Evolutionary conservation across 2,113 vertebrate species (phyloP), one percentile per base, ranked within the genome.

Genomic region (Pangasianodon hypophthalmus): DNA sequence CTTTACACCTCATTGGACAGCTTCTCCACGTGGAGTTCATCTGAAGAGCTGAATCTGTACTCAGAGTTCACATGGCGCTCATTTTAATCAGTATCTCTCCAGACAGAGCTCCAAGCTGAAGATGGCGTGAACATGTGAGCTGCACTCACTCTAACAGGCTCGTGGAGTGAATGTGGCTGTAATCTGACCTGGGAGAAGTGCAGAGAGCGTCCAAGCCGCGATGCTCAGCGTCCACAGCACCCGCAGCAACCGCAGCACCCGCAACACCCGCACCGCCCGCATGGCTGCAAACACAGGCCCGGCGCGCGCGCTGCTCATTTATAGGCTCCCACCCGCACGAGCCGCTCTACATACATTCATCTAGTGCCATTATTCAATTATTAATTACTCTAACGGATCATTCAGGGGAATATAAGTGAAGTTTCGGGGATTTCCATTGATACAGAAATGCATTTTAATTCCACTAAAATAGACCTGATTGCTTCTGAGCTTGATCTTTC

Each of bases 121-220:
- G 73, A 46, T 6, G 44, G 26, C 21, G 37, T 44, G 41, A 52
- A 29, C 48, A n/a, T 16, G 79, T 81, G 77, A 50, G 9, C 11
- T 71, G 1, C n/a, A 6, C 13, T 52, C 26, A 2, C 0, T 6
- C 13, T 14, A 46, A 1, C 24, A 54, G 2, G 29, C 32, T 37
- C 0, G 11, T 32, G 32, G 16, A 21, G 14, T 48, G n/a, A 1
- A 14, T 32, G 54, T 67, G 79, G 10, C 26, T 56, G 71, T 7
- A 7, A 84, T n/a, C 83, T 73, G 50, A 91, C 90, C 90, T 91
- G 50, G 37, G 21, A 91, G 77, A 64, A 91, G 90, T 54, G 85
- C 60, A 85, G 58, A 41, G 4, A 89, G 46, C 14, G 50, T 46
- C 52, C 80, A 81, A 58, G 54, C 37, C 37, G 64, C 90, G 29